Percentiles rank a stretch among this genome's conserved stretches.
These are phyloP conservation scores for Rattus norvegicus DNA, from an alignment of 2,113 vertebrate species.

Conservation along the genomic window DNA sequence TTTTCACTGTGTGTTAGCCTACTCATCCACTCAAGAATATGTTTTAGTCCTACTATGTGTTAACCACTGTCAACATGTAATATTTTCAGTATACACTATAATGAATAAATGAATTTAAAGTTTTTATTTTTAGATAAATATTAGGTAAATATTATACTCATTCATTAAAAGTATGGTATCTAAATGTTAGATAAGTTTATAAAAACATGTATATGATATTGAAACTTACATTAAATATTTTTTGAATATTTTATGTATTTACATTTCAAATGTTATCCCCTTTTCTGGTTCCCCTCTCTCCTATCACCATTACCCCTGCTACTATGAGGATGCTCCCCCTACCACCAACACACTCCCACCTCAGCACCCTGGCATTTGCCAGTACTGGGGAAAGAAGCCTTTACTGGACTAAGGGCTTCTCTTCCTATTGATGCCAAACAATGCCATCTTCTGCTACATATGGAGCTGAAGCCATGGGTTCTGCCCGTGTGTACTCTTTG, in stretches of 20 bases:
- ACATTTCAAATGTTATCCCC: no score
- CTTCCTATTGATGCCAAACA: no score
- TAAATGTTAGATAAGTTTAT: background rate
- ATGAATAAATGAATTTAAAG: background rate
- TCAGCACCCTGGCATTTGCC: no score
- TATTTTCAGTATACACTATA: background rate
- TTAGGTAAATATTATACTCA: conserved; percentile 31
- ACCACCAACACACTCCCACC: no score
- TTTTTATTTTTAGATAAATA: conserved; percentile 4
- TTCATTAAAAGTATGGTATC: background rate
- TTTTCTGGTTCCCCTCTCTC: no score
- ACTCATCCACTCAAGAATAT: background rate
- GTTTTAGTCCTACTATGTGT: background rate
- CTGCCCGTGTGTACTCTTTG: no score
- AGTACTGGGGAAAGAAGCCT: no score
- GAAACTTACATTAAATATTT: background rate
- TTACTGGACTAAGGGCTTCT: no score
- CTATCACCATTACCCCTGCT: no score
- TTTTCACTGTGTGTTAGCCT: background rate
- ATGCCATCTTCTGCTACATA: no score
- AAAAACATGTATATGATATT: background rate
- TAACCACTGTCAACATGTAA: background rate
- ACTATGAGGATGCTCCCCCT: no score
- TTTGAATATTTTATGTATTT: background rate
- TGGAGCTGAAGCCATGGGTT: no score